Evolutionary conservation across 2,888 invertebrate genomes (phyloP), one percentile per base, ranked within the genome.

Genomic region (Didymodactylos carnosus): DNA sequence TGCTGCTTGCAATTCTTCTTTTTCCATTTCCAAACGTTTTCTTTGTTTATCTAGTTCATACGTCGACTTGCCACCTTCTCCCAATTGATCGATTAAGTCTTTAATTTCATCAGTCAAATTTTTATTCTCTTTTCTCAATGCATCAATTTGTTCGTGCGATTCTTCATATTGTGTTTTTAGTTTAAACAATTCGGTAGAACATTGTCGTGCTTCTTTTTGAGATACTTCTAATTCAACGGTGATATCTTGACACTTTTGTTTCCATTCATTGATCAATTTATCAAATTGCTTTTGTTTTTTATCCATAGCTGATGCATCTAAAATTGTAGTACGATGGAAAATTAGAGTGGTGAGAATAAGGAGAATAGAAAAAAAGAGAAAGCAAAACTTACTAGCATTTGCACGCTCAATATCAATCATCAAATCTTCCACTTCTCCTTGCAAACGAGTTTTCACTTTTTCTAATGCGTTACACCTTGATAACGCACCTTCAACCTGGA

Each of bases 221-320:
- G 94, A 92, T 82, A 94, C 94, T 83, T 98, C 98, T 78, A 98
- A 89, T 86, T 98, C 98, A 81, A 92, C 91, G 78, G 92, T 91
- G 80, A 95, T 88, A 85, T 97, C 97, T 82, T 95, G 94, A 82
- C 92, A 83, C 88, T 97, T 98, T 87, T 94, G 90, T 86, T 97
- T 95, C 98, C 98, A 99, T 89, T 98, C 98, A 80, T 92, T 91
- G 84, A 98, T 92, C 87, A 95, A 94, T 87, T 97, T 95, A 88
- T 98, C 98, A 88, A 99, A 98, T 79, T 92, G 92, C 87, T 95
- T 94, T 87, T 97, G 97, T 86, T 94, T 97, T 92, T 98, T 97
- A 86, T 98, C 97, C 81, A 97, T 91, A 78, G 93, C 79, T 76
- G 82, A 92, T 85, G 95, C 94, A 83, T 78, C 90, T 73, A 53